Evolutionary conservation across 2,797 vertebrate genomes (phyloP).

Genomic region (Esox masquinongy): DNA sequence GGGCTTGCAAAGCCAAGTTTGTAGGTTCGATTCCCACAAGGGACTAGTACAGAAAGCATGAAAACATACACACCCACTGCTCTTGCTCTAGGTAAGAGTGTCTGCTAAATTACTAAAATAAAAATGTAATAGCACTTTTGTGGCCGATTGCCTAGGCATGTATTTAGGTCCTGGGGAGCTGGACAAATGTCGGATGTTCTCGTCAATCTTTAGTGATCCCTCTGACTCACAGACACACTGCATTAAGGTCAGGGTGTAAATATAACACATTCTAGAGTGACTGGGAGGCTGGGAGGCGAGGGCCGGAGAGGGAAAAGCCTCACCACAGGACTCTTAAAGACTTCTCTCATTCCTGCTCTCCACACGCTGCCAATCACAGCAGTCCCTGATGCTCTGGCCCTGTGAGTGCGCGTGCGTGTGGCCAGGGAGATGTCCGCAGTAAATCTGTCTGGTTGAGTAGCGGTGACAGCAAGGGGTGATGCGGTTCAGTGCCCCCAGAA

Average conservation of each 20-base stretch:
- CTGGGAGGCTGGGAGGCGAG: not conserved
- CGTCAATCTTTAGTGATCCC: no score
- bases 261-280: constrained; percentile 5
- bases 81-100: no score
- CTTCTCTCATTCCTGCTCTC: not conserved
- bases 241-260: not conserved
- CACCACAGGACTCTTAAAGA: constrained; percentile 14
- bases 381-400: not conserved
- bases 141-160: no score
- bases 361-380: constrained; percentile 7
- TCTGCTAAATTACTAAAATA: no score
- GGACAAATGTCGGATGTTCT: no score
- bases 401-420: constrained; percentile 11
- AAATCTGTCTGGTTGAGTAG: constrained; percentile 42
- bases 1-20: no score
- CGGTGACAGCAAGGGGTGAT: constrained; percentile 50
- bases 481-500: constrained; percentile 50
- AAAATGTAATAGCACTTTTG: no score
- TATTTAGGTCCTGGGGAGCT: no score
- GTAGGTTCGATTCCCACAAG: no score
- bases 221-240: not conserved
- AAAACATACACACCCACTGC: no score
- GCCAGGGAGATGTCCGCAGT: constrained; percentile 25
- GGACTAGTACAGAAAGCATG: no score
- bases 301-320: not conserved